These are phyloP conservation scores for Rhinatrema bivittatum DNA, from an alignment of 2,797 vertebrate species.

Conservation along the genomic window DNA sequence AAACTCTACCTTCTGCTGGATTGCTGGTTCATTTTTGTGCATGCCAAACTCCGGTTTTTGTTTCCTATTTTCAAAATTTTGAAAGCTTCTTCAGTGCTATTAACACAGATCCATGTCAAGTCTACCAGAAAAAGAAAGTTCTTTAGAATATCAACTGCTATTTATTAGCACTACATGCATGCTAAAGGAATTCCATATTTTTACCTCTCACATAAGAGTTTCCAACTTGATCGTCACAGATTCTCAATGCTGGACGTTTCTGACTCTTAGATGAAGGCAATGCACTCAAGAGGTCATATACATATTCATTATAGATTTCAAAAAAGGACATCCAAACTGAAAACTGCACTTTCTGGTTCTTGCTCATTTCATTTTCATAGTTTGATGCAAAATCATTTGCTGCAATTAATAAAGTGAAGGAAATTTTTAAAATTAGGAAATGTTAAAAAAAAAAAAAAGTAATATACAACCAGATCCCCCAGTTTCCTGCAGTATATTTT, in stretches of 20 bases:
- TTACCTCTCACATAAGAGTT: constrained; percentile 80
- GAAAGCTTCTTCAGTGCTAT: constrained; percentile 63
- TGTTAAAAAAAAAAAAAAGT: too few species aligned
- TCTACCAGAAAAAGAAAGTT: constrained; percentile 48
- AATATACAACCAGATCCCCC: too few species aligned
- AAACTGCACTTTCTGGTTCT: constrained; percentile 38
- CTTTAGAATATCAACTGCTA: background rate
- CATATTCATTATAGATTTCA: constrained; percentile 86
- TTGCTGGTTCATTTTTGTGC: constrained; percentile 82
- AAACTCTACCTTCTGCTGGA: constrained; percentile 77
- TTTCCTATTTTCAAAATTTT: constrained; percentile 75
- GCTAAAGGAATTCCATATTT: background rate
- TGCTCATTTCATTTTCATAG: too few species aligned
- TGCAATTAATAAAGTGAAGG: too few species aligned
- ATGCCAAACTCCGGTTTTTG: constrained; percentile 78
- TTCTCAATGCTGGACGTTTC: constrained; percentile 62
- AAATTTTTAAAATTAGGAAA: too few species aligned
- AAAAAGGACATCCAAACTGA: constrained; percentile 81
- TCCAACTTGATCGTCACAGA: constrained; percentile 77
- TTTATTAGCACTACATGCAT: background rate
- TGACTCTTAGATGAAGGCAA: constrained; percentile 51
- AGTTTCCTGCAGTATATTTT: too few species aligned
- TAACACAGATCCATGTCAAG: constrained; percentile 77
- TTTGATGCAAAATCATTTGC: background rate
- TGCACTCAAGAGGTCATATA: constrained; percentile 72